A percentile compares a stretch with the other conserved stretches of the same genome.
These are phyloP conservation scores for Sandelia bainsii DNA, from an alignment of 2,797 vertebrate genomes.

Conservation along the genomic window DNA sequence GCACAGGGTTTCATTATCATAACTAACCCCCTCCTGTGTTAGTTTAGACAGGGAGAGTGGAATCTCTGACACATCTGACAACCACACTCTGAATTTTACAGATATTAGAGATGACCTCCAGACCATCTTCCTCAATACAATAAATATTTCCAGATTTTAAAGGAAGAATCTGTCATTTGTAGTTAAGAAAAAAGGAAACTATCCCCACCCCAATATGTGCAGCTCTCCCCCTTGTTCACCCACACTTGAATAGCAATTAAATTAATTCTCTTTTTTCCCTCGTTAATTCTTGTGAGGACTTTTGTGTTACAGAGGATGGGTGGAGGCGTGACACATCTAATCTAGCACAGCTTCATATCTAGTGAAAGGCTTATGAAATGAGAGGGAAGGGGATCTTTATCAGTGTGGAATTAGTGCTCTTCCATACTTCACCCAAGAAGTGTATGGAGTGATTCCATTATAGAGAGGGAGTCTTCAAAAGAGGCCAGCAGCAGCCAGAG, in stretches of 20 bases:
- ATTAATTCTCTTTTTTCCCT: constrained; percentile 84
- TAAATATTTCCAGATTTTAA: constrained; percentile 86
- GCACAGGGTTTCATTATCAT: constrained; percentile 69
- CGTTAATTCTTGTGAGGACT: constrained; percentile 74
- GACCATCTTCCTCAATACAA: constrained; percentile 85
- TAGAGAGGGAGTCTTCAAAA: constrained; percentile 89
- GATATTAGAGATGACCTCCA: constrained; percentile 87
- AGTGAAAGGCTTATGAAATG: constrained; percentile 96
- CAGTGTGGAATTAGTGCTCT: constrained; percentile 93
- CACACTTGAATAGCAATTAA: constrained; percentile 95
- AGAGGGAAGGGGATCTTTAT: constrained; percentile 97
- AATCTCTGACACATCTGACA: constrained; percentile 75
- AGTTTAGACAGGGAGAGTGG: constrained; percentile 53
- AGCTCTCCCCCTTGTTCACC: constrained; percentile 81
- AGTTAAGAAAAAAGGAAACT: constrained; percentile 76
- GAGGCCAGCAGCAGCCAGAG: constrained; percentile 90
- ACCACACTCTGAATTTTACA: constrained; percentile 77
- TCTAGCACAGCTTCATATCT: constrained; percentile 94
- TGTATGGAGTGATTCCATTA: constrained; percentile 96
- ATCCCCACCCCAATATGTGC: constrained; percentile 88
- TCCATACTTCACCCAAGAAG: constrained; percentile 90
- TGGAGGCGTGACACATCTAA: constrained; percentile 93
- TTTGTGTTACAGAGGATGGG: constrained; percentile 70
- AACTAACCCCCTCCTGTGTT: constrained; percentile 68
- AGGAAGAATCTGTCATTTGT: constrained; percentile 89